Conservation (phyloP, 2,888 invertebrate species). For the Antitype chi region DNA sequence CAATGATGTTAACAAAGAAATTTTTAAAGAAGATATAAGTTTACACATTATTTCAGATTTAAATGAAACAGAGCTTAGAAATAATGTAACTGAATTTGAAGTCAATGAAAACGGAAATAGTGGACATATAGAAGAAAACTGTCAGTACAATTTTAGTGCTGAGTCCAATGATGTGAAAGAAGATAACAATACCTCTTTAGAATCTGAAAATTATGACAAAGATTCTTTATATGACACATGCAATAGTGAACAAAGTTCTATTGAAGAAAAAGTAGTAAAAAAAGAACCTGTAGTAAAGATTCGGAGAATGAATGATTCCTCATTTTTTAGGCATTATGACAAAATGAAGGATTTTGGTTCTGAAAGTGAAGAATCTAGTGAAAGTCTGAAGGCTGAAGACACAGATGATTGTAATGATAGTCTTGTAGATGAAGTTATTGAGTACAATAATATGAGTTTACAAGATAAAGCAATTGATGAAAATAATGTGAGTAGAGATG, state of each 20-base stretch:
- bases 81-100: conserved; percentile 37
- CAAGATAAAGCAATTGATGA: conserved; percentile 43
- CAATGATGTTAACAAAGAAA: conserved; percentile 26
- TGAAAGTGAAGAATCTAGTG: conserved; percentile 56
- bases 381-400: conserved; percentile 27
- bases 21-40: not conserved
- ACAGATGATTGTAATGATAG: conserved; percentile 42
- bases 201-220: conserved; percentile 65
- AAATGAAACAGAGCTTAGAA: conserved; percentile 18
- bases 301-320: conserved; percentile 77
- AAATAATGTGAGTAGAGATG: conserved; percentile 59
- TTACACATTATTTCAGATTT: conserved; percentile 18
- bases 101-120: not conserved
- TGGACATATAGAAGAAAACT: conserved; percentile 7
- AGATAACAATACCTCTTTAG: conserved; percentile 20
- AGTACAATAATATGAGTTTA: conserved; percentile 64
- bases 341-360: conserved; percentile 63
- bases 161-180: conserved; percentile 17
- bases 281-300: conserved; percentile 76
- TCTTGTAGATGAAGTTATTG: conserved; percentile 16
- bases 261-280: conserved; percentile 38
- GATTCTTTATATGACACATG: conserved; percentile 84
- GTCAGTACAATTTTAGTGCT: conserved; percentile 12
- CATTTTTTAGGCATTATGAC: conserved; percentile 77
- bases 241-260: conserved; percentile 74